Conservation (phyloP, 2,888 invertebrate genomes). For the Mesoligia furuncula region DNA sequence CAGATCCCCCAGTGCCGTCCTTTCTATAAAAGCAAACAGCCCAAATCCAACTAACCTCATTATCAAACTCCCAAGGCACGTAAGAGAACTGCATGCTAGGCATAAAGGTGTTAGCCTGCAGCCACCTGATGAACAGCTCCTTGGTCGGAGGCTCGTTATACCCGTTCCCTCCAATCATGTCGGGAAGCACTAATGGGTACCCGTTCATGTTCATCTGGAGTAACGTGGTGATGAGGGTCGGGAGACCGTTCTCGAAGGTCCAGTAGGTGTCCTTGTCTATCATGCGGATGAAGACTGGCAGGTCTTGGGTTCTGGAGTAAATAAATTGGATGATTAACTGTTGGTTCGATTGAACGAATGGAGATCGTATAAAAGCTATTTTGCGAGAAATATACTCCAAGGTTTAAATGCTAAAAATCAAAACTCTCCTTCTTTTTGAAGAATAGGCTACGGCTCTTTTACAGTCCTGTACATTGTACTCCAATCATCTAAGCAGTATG, state of each 20-base stretch:
- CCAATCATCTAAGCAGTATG: background rate
- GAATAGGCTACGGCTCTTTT: background rate
- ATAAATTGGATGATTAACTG: background rate
- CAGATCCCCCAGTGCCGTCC: background rate
- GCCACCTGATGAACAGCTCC: constrained; percentile 94
- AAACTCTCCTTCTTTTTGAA: background rate
- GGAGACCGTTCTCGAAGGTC: constrained; percentile 92
- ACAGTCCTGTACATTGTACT: background rate
- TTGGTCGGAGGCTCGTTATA: constrained; percentile 87
- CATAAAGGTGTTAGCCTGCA: constrained; percentile 94
- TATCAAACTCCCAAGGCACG: constrained; percentile 94
- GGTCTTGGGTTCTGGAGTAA: constrained; percentile 90
- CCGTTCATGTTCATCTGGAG: constrained; percentile 92
- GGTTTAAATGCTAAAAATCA: background rate
- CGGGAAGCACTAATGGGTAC: constrained; percentile 94
- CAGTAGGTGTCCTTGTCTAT: constrained; percentile 93
- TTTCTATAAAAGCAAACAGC: background rate
- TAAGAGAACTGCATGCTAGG: constrained; percentile 95
- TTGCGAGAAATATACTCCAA: too few relatives aligned
- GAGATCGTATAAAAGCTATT: background rate
- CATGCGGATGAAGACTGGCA: constrained; percentile 93
- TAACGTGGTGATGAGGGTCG: constrained; percentile 93
- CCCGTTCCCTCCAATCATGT: constrained; percentile 93
- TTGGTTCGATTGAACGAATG: background rate
- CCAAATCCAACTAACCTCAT: constrained; percentile 77